These are phyloP conservation scores for Thinocorus orbignyianus DNA, from an alignment of 2,113 vertebrate species.

Conservation along the genomic window DNA sequence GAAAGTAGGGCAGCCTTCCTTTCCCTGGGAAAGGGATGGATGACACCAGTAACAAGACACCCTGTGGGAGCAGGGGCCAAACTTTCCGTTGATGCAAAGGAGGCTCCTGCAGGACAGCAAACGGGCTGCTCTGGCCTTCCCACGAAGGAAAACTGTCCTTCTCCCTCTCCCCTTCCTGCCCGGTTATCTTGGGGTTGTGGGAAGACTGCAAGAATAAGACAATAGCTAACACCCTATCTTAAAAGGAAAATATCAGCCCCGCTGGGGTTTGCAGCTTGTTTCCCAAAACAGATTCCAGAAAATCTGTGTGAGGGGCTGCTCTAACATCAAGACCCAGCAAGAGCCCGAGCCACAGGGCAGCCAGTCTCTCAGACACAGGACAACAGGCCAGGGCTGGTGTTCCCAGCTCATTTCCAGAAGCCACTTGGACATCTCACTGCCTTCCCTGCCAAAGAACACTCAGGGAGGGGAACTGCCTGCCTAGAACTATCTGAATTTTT, in stretches of 20 bases:
- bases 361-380: neutral
- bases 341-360: neutral
- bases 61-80: neutral
- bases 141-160: neutral
- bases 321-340: neutral
- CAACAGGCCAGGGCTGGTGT: neutral
- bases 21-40: neutral
- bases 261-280: neutral
- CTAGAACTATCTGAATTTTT: neutral
- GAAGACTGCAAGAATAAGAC: neutral
- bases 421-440: neutral
- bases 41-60: neutral
- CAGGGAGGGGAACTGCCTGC: neutral
- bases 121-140: neutral
- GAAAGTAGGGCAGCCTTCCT: conserved; percentile 27
- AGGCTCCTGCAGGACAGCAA: neutral
- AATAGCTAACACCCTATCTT: neutral
- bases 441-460: neutral
- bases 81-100: neutral
- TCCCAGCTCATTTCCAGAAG: neutral
- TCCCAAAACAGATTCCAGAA: neutral
- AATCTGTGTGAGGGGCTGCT: neutral
- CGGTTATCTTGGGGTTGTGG: neutral
- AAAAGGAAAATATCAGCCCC: neutral
- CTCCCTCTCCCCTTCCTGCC: neutral